Evolutionary conservation across 2,113 vertebrate species (phyloP).

Genomic region (Paramisgurnus dabryanus): DNA sequence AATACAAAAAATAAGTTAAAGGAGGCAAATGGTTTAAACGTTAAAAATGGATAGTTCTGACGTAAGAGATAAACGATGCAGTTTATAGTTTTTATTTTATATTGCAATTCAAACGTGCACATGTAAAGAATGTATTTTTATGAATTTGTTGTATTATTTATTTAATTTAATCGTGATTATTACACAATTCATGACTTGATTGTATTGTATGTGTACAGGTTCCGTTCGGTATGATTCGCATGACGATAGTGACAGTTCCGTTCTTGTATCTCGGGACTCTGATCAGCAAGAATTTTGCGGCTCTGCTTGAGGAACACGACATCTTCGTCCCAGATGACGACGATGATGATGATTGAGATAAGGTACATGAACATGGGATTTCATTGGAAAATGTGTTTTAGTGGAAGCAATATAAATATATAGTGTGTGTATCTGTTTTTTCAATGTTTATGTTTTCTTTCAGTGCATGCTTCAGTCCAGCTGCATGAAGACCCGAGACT

Average conservation of each 20-base stretch:
- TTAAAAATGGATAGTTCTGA: too few species aligned
- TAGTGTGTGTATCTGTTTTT: neutral
- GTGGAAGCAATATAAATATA: neutral
- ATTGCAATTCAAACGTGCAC: too few species aligned
- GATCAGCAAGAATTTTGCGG: slow-evolving; percentile 93
- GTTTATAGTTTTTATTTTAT: too few species aligned
- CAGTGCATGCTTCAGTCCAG: neutral
- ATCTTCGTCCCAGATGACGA: slow-evolving; percentile 98
- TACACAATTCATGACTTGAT: too few species aligned
- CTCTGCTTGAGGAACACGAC: slow-evolving; percentile 93
- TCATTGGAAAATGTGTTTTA: too few species aligned
- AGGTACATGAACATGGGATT: neutral
- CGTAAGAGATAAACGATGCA: too few species aligned
- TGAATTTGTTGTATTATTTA: neutral
- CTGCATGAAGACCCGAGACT: neutral
- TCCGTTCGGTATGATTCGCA: slow-evolving; percentile 87
- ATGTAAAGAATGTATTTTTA: neutral
- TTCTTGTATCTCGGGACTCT: slow-evolving; percentile 93
- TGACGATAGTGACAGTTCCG: slow-evolving; percentile 88
- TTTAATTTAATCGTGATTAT: neutral
- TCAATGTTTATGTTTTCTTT: neutral
- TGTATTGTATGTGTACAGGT: slow-evolving; percentile 26
- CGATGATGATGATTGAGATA: slow-evolving; percentile 86
- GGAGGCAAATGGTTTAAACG: too few species aligned
- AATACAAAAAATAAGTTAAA: too few species aligned